Evolutionary conservation across 2,113 vertebrate genomes (phyloP).

Genomic region (Periophthalmus modestus): DNA sequence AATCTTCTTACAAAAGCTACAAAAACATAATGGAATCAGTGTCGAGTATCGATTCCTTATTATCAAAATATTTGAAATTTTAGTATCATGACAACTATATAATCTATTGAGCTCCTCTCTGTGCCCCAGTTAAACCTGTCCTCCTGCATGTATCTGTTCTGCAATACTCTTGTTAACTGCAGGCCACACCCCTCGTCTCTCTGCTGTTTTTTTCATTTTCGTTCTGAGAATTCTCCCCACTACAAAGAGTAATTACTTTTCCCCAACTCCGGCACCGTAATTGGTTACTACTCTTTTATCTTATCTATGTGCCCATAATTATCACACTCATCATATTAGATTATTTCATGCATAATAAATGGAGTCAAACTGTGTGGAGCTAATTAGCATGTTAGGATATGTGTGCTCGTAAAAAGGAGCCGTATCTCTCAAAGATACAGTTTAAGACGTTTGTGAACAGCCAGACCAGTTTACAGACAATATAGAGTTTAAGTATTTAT

Average conservation of each 20-base stretch:
- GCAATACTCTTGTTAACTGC: slow-evolving; percentile 12
- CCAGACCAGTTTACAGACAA: slow-evolving; percentile 7
- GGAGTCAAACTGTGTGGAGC: slow-evolving; percentile 73
- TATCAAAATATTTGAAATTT: too few relatives aligned
- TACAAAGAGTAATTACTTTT: slow-evolving; percentile 78
- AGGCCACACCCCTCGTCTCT: slow-evolving; percentile 11
- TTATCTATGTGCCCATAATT: slow-evolving; percentile 75
- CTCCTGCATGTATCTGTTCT: slow-evolving; percentile 1
- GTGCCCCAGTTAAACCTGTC: slow-evolving; percentile 3
- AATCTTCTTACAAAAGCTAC: not conserved
- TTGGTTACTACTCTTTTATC: slow-evolving; percentile 77
- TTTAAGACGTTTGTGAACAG: slow-evolving; percentile 58
- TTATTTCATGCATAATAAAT: slow-evolving; percentile 79
- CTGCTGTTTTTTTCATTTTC: slow-evolving; percentile 5
- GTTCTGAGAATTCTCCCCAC: slow-evolving; percentile 59
- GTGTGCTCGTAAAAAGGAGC: slow-evolving; percentile 49
- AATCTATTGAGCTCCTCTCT: not conserved
- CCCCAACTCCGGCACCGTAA: slow-evolving; percentile 64
- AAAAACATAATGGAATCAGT: too few relatives aligned
- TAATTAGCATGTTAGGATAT: slow-evolving; percentile 76
- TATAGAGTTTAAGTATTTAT: not conserved
- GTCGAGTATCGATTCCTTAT: too few relatives aligned
- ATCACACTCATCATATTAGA: slow-evolving; percentile 77
- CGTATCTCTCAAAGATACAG: slow-evolving; percentile 49
- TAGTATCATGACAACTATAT: not conserved